Base-by-base conservation (phyloP, 2,113 vertebrate genomes). In the Collichthys lucidus region DNA sequence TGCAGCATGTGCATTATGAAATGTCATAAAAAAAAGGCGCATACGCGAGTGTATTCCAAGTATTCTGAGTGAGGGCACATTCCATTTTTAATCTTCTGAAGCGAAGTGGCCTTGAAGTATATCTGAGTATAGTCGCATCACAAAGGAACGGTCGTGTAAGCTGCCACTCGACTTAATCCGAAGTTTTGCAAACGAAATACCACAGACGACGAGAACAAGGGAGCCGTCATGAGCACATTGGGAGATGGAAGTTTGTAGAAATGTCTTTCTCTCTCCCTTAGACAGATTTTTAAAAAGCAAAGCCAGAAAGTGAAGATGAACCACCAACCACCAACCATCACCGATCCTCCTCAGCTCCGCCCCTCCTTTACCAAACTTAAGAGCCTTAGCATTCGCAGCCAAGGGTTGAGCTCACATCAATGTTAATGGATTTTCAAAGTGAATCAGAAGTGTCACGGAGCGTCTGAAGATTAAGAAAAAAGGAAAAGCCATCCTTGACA, bases 121-220 rank as follows among this genome's bases (percentile, higher is more conserved):
- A 47, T 61, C 22, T 69, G 53, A 83, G 53, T 20, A 29, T 19
- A 52, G 56, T 14, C 47, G 52, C 52, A 20, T 47, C 49, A 87
- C 63, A 87, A 86, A 85, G 87, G 44, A n/a, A 24, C 26, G 57
- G 65, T 56, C 71, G 63, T 84, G 84, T 85, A 84, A 86, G 49
- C 64, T 73, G 78, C 76, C 74, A 74, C 77, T 83, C 71, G 35
- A 74, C 80, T 85, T 90, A 85, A 90, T 90, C 85, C 86, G 78
- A 72, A 22, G 59, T 84, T 71, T 87, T 31, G 35, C 85, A 71
- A 26, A 80, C 50, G 83, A 89, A 89, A 87, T 81, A 86, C 60
- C 75, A 82, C 47, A 72, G 60, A 78, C 50, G 63, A 83, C 15
- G 57, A 82, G 65, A 66, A 73, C 47, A 73, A 83, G 85, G 46